A percentile compares a stretch with the other conserved stretches of the same genome.
These are phyloP conservation scores for Sprattus sprattus DNA, from an alignment of 2,113 vertebrate species.

Conservation along the genomic window DNA sequence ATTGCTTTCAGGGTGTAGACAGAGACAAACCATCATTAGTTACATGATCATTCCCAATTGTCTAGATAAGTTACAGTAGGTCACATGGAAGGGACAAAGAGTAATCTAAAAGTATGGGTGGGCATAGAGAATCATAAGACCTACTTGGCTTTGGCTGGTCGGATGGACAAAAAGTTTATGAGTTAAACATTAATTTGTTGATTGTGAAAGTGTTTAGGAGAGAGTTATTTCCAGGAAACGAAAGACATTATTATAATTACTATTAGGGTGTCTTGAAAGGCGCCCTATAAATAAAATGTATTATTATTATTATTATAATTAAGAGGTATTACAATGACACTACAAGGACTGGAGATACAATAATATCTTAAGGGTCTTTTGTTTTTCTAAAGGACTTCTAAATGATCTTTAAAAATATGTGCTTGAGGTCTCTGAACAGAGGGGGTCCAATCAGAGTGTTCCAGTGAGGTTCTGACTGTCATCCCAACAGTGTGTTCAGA, in stretches of 20 bases:
- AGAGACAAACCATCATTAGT: too few relatives aligned
- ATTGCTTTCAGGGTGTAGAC: too few relatives aligned
- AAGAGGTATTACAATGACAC: not conserved
- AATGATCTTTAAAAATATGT: not conserved
- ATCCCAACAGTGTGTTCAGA: not conserved
- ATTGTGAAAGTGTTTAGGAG: not conserved
- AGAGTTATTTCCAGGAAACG: not conserved
- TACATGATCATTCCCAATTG: too few relatives aligned
- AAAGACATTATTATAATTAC: not conserved
- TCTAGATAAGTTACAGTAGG: too few relatives aligned
- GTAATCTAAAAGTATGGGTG: not conserved
- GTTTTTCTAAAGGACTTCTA: not conserved
- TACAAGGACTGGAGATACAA: not conserved
- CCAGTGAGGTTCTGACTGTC: conserved; percentile 9
- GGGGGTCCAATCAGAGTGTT: not conserved
- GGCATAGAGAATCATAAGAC: not conserved
- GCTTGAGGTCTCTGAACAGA: not conserved
- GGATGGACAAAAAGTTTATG: too few relatives aligned
- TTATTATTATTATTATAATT: not conserved
- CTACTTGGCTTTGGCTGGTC: not conserved
- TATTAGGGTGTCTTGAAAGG: too few relatives aligned
- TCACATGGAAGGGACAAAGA: too few relatives aligned
- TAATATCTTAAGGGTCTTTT: not conserved
- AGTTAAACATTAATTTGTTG: not conserved
- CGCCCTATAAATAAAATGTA: too few relatives aligned